Percentiles rank a stretch among this genome's conserved stretches.
Evolutionary conservation across 2,888 invertebrate species (phyloP).

Genomic region (Lithophane leautieri): DNA sequence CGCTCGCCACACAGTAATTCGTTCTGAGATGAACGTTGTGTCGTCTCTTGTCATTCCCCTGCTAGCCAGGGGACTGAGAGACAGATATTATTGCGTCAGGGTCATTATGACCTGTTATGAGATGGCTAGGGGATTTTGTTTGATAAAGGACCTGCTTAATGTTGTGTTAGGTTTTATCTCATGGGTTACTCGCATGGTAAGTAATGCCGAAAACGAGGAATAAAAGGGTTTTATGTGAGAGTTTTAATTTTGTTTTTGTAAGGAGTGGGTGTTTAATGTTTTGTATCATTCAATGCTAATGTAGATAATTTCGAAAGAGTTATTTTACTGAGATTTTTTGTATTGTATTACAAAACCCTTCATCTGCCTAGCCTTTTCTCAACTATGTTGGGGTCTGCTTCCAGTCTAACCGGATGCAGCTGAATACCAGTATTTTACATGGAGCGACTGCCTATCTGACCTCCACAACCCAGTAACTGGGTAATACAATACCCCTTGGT

Average conservation of each 20-base stretch:
- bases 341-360: too few relatives aligned
- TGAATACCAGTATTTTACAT: too few relatives aligned
- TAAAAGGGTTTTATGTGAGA: slow-evolving; percentile 15
- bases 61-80: slow-evolving; percentile 31
- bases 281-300: neutral
- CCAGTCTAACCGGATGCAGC: too few relatives aligned
- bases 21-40: slow-evolving; percentile 66
- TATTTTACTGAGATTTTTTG: neutral
- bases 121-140: slow-evolving; percentile 49
- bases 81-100: slow-evolving; percentile 53
- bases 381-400: too few relatives aligned
- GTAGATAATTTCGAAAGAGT: neutral
- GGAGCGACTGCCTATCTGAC: too few relatives aligned
- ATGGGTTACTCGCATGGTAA: slow-evolving; percentile 8
- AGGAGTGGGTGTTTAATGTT: neutral
- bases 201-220: neutral
- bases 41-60: slow-evolving; percentile 60
- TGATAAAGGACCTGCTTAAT: slow-evolving; percentile 39
- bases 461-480: too few relatives aligned
- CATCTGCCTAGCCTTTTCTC: too few relatives aligned
- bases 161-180: slow-evolving; percentile 26
- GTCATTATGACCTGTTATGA: slow-evolving; percentile 57
- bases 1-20: slow-evolving; percentile 61
- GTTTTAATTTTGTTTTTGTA: slow-evolving; percentile 17
- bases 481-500: too few relatives aligned